Conservation (phyloP, 2,113 vertebrate genomes). For the Aptenodytes patagonicus region DNA sequence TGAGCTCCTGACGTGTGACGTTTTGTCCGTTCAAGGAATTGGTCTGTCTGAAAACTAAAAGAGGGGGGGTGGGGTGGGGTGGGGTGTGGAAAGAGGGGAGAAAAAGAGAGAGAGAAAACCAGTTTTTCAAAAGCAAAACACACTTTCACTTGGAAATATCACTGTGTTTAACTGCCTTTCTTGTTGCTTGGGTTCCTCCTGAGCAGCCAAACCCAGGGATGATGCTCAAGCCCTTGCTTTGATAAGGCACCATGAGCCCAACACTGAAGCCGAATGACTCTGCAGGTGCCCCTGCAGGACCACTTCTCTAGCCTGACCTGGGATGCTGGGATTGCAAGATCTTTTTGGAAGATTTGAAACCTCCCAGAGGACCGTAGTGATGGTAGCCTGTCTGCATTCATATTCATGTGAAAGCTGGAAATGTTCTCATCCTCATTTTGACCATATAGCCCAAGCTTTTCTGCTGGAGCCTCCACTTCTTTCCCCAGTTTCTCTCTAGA, state of each 20-base stretch:
- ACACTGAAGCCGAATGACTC: not conserved
- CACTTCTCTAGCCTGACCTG: not conserved
- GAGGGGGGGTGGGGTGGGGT: no score
- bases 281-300: not conserved
- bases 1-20: not conserved
- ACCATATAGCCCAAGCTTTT: not conserved
- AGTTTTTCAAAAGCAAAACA: not conserved
- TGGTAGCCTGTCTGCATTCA: not conserved
- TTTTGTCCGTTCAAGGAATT: not conserved
- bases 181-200: not conserved
- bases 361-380: not conserved
- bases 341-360: not conserved
- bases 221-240: not conserved
- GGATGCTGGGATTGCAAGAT: not conserved
- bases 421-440: not conserved
- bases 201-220: not conserved
- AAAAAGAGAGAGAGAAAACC: not conserved
- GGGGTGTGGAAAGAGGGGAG: no score
- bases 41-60: not conserved
- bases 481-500: not conserved
- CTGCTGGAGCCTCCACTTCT: not conserved
- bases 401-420: not conserved
- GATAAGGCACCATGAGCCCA: not conserved
- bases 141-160: not conserved
- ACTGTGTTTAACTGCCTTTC: not conserved